Evolutionary conservation across 2,888 invertebrate species (phyloP).

Genomic region (Branchellion lobata): DNA sequence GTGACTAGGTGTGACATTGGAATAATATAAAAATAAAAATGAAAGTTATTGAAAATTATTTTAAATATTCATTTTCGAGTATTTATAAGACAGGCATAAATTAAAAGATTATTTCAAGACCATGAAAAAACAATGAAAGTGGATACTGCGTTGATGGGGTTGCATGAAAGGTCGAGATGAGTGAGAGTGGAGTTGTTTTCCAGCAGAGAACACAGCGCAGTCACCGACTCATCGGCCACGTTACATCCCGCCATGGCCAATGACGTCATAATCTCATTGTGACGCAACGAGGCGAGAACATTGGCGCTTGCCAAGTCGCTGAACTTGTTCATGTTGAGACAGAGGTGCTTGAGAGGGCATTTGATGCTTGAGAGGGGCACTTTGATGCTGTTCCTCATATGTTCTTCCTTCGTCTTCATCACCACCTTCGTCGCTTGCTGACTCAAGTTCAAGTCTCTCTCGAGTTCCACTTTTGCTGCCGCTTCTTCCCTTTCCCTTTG

Average conservation of each 20-base stretch:
- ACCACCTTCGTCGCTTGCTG: not conserved
- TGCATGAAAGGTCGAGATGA: not conserved
- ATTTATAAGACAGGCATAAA: no score
- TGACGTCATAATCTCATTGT: not conserved
- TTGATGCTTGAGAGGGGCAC: not conserved
- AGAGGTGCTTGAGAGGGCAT: not conserved
- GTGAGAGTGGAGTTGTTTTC: not conserved
- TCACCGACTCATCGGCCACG: not conserved
- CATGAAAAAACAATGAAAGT: no score
- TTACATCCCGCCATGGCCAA: not conserved
- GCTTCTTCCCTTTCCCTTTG: not conserved
- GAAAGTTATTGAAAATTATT: no score
- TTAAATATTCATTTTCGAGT: no score
- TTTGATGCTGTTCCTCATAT: not conserved
- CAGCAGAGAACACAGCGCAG: not conserved
- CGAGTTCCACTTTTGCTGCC: not conserved
- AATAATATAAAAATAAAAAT: no score
- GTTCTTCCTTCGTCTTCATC: constrained; percentile 5
- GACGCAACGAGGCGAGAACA: not conserved
- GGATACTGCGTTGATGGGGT: not conserved
- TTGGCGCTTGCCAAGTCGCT: not conserved
- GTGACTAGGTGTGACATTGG: no score
- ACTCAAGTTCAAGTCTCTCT: not conserved
- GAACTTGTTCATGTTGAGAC: not conserved
- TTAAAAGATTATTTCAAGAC: no score